Conservation (phyloP, 2,113 vertebrate genomes). For the Rhynchomys soricoides region DNA sequence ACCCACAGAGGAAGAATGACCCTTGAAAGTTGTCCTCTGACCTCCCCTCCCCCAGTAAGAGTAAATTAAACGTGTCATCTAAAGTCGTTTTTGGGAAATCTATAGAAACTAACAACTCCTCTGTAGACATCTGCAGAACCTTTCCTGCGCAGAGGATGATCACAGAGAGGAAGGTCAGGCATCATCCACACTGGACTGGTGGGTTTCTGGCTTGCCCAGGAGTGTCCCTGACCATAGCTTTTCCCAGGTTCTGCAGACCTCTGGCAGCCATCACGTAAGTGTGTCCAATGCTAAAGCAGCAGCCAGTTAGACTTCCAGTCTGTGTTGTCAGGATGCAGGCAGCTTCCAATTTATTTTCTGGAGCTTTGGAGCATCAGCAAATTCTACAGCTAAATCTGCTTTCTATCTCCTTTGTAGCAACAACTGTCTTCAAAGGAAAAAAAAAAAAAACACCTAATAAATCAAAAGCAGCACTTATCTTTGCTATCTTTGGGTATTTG, state of each 20-base stretch:
- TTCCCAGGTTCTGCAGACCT: background rate
- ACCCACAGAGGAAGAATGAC: background rate
- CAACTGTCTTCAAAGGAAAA: slow-evolving; percentile 28
- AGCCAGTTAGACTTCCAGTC: fast-evolving
- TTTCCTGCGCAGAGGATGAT: fast-evolving
- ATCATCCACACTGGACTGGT: fast-evolving
- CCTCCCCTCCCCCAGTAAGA: too few species aligned
- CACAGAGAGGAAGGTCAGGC: fast-evolving
- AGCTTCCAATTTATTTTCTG: background rate
- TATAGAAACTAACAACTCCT: background rate
- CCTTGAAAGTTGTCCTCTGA: background rate
- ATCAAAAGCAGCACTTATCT: background rate
- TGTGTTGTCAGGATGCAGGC: background rate
- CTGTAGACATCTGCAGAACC: background rate
- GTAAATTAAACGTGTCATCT: background rate
- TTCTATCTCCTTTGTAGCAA: slow-evolving; percentile 44
- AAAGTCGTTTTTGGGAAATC: background rate
- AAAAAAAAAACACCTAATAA: background rate
- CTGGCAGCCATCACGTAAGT: background rate
- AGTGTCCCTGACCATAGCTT: background rate
- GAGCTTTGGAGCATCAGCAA: background rate
- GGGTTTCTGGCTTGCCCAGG: background rate
- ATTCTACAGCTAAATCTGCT: slow-evolving; percentile 34
- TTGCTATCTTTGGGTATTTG: slow-evolving; percentile 51
- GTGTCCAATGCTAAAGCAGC: too few species aligned